Evolutionary conservation across 2,113 vertebrate genomes (phyloP), one percentile per base, ranked within the genome.

Genomic region (Scolopax mira): DNA sequence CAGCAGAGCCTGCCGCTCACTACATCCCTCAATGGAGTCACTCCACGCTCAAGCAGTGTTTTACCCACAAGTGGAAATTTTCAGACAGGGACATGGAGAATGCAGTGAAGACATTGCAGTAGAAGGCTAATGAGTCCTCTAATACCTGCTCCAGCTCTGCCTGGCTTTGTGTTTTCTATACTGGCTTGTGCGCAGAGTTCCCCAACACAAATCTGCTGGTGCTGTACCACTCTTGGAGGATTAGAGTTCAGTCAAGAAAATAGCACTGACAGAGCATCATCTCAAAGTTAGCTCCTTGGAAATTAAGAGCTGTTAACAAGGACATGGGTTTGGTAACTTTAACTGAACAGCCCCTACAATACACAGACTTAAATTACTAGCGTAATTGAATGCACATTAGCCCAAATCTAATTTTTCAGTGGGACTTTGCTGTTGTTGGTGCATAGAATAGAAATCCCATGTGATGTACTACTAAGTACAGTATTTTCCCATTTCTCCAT

Each of bases 41-140:
- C 31, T 85, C 30, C 65, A 88, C 61, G 22, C 16, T 79, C 74
- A 27, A 85, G 75, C 13, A 11, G 9, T 1, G 3, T 90, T 85
- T 82, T 69, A n/a, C 23, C 55, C 55, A 33, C 14, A 11, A 42
- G 39, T 24, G 41, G 35, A n/a, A 9, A 39, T 86, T 71, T 88
- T 67, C 67, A 37, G 52, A 37, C 1, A 3, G 65, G 0, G 0
- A 4, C 8, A 3, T 0, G 7, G 39, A 70, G 49, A 83, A 41
- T 0, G 4, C 3, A 2, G 22, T 18, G 39, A 64, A 89, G 44
- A 48, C 30, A 42, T 11, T 61, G 60, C 44, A 55, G 1, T 12
- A 57, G 57, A 35, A 82, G 0, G 42, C 25, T 60, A 37, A 24
- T 60, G 39, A 24, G 7, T 72, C 39, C 42, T 89, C 18, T 55